phyloP scores from a whole-genome alignment of 2,888 invertebrate genomes.

The Chaetoderma sp. region DNA sequence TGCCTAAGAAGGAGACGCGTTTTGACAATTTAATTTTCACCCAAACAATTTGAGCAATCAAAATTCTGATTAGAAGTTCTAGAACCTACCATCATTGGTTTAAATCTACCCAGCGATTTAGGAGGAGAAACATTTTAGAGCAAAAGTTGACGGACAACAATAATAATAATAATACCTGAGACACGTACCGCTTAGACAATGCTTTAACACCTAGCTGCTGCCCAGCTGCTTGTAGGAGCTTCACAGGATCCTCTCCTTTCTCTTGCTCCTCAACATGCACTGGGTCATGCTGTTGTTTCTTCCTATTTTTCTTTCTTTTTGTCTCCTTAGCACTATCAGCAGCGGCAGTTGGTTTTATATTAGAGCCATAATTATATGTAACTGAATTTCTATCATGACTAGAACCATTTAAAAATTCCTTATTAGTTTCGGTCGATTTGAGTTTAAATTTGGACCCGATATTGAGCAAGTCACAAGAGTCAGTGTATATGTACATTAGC shows the following conservation, averaged over 20 bases:
- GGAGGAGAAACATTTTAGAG: no score
- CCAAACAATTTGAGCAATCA: no score
- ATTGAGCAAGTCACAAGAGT: slow-evolving; percentile 76
- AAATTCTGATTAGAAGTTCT: no score
- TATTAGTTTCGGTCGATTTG: slow-evolving; percentile 44
- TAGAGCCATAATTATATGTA: background rate
- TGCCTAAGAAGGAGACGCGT: no score
- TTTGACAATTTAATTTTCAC: no score
- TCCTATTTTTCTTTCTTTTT: slow-evolving; percentile 40
- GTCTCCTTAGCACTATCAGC: background rate
- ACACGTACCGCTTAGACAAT: slow-evolving; percentile 70
- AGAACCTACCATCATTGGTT: no score
- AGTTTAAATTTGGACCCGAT: slow-evolving; percentile 64
- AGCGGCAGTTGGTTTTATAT: background rate
- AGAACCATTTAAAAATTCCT: no score
- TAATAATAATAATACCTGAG: no score
- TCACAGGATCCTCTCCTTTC: slow-evolving; percentile 47
- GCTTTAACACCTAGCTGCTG: slow-evolving; percentile 61
- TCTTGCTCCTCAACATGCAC: slow-evolving; percentile 5
- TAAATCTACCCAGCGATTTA: no score
- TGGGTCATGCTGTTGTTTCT: slow-evolving; percentile 44
- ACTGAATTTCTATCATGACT: slow-evolving; percentile 21
- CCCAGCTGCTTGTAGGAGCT: slow-evolving; percentile 57
- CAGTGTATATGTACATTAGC: slow-evolving; percentile 80
- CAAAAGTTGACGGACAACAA: no score